Evolutionary conservation across 2,888 invertebrate species (phyloP).

Genomic region (Acleris emargana): DNA sequence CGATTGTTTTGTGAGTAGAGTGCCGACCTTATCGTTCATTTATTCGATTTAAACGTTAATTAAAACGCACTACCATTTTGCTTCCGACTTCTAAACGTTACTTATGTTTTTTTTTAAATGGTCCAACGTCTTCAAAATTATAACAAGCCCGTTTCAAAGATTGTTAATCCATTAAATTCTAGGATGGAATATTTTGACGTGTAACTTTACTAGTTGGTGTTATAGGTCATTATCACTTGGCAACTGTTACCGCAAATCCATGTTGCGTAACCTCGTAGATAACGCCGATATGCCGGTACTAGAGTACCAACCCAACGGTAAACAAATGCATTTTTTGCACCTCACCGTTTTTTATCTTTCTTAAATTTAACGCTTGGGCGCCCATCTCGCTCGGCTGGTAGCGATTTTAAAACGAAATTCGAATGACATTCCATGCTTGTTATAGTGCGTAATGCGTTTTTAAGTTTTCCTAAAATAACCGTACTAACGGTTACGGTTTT

Average conservation of each 20-base stretch:
- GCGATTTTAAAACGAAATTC: constrained; percentile 23
- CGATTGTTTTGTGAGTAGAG: too few species aligned
- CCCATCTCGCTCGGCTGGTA: constrained; percentile 12
- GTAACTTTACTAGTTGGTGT: constrained; percentile 3
- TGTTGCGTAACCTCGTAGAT: constrained; percentile 32
- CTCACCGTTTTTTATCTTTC: constrained; percentile 43
- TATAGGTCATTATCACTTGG: constrained; percentile 25
- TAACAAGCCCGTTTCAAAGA: constrained; percentile 16
- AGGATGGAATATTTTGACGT: background rate
- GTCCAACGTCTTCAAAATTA: background rate
- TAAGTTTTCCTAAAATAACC: constrained; percentile 15
- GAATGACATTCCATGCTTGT: constrained; percentile 22
- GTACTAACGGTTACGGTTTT: background rate
- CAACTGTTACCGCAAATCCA: constrained; percentile 9
- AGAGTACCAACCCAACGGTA: constrained; percentile 12
- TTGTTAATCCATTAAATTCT: constrained; percentile 7
- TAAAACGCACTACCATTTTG: too few species aligned
- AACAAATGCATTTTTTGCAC: constrained; percentile 41
- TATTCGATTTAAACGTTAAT: too few species aligned
- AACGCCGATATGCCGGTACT: constrained; percentile 30
- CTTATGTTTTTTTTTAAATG: background rate
- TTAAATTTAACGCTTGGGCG: constrained; percentile 41
- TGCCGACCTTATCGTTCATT: too few species aligned
- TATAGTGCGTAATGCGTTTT: constrained; percentile 13
- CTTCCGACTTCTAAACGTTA: background rate